Evolutionary conservation across 2,888 invertebrate species (phyloP).

Genomic region (Coremacera marginata): DNA sequence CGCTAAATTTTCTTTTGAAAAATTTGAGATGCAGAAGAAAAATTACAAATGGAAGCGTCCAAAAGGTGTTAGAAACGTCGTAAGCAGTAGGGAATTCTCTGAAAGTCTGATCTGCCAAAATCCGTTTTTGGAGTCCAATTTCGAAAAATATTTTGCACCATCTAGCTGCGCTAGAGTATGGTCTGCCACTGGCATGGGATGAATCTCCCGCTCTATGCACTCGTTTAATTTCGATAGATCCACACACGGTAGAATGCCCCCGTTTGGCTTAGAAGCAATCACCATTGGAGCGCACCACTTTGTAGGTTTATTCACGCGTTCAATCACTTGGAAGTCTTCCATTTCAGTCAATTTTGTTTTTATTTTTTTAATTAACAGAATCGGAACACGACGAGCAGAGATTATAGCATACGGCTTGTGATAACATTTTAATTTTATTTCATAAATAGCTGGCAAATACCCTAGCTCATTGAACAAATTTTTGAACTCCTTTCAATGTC

Average conservation of each 20-base stretch:
- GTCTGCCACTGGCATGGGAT: not conserved
- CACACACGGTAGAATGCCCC: constrained; percentile 2
- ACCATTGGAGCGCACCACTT: constrained; percentile 39
- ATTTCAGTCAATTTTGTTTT: constrained; percentile 33
- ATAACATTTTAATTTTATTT: constrained; percentile 24
- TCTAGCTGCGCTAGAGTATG: constrained; percentile 11
- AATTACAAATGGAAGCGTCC: constrained; percentile 5
- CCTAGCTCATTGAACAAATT: constrained; percentile 33
- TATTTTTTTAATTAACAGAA: constrained; percentile 11
- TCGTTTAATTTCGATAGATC: not conserved
- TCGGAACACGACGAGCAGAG: constrained; percentile 28
- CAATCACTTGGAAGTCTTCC: constrained; percentile 28
- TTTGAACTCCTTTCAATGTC: constrained; percentile 23
- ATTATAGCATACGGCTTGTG: constrained; percentile 24
- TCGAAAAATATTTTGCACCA: not conserved
- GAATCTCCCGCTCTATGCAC: not conserved
- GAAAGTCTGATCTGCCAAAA: not conserved
- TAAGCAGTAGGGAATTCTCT: not conserved
- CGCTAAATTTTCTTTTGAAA: constrained; percentile 12
- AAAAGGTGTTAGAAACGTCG: not conserved
- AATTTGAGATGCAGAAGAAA: constrained; percentile 10
- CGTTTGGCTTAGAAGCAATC: constrained; percentile 24
- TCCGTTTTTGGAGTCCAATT: too few species aligned
- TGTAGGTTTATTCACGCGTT: constrained; percentile 31
- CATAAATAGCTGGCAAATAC: constrained; percentile 1